Base-by-base conservation (phyloP, 2,797 vertebrate species). In the Aselliscus stoliczkanus region DNA sequence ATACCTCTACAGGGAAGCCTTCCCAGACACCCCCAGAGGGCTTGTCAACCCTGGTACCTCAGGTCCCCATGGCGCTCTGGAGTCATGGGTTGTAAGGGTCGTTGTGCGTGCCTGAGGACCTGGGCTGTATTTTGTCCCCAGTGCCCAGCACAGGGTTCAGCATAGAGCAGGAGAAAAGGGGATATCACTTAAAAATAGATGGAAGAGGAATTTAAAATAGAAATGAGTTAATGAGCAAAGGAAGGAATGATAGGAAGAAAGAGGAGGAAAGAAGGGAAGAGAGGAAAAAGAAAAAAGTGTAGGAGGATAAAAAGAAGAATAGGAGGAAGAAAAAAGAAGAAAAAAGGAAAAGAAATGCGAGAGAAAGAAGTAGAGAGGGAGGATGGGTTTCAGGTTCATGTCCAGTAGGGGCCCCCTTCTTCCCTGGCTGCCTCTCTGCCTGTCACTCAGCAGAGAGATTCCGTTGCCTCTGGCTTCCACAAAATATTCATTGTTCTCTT, bases 401-500 rank as follows among this genome's bases (percentile, higher is more conserved):
- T 18, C 56, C 47, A 4, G 1, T 0, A 6, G 39, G 39, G 6
- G 15, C 31, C 3, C 34, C 27, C 5, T 2, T 5, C 27, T 18
- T 47, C 13, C 58, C 50, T 14, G 52, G 23, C 75, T 1, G 44
- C 47, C 65, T 21, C 23, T 54, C 64, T 31, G 29, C 18, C 62
- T 44, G 67, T 54, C 77, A 67, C 69, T 34, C 67, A 7, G 4
- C 52, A 21, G 67, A 73, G 70, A 67, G 34, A 56, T 58, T 60
- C 76, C 4, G 15, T 20, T n/a, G 62, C 91, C 92, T 93, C 70
- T 0, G 5, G 88, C 84, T 90, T 67, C 82, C 81, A 50, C 88
- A 75, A 75, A 79, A 73, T 72, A 90, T 7, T 92, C 93, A 58
- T 50, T 87, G 84, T 85, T 95, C 96, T 95, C 73, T 90, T 92